Conservation (phyloP, 2,797 vertebrate genomes). For the Lerista edwardsae region DNA sequence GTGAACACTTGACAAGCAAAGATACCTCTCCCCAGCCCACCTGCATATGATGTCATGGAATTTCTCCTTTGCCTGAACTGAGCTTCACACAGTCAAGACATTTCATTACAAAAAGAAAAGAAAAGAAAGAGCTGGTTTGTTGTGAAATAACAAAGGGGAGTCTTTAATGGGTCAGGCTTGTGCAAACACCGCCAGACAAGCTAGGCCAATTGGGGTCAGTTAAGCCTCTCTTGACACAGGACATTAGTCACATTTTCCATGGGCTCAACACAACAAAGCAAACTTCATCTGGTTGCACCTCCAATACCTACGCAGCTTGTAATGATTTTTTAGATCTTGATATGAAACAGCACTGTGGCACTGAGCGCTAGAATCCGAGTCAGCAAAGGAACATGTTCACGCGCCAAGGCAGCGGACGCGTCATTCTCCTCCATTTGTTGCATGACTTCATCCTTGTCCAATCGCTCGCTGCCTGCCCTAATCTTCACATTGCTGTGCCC, state of each 20-base stretch:
- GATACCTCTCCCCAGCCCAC: conserved; percentile 66
- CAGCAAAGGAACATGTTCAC: conserved; percentile 15
- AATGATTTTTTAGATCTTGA: conserved; percentile 69
- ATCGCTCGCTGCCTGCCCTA: conserved; percentile 22
- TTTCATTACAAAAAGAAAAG: conserved; percentile 55
- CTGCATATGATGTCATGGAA: conserved; percentile 79
- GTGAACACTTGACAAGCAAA: conserved; percentile 45
- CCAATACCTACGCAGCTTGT: conserved; percentile 71
- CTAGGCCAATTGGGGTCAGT: conserved; percentile 70
- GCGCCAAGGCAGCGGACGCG: conserved; percentile 53
- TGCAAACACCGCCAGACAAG: conserved; percentile 72
- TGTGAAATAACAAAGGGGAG: conserved; percentile 76
- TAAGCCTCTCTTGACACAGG: conserved; percentile 64
- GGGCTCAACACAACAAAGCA: conserved; percentile 69
- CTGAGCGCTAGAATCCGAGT: conserved; percentile 38
- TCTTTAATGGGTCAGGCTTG: conserved; percentile 74
- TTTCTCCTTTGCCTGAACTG: conserved; percentile 66
- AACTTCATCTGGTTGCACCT: conserved; percentile 68
- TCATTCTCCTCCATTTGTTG: conserved; percentile 29
- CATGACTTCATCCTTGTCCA: conserved; percentile 52
- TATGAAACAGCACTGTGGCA: conserved; percentile 69
- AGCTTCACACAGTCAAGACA: conserved; percentile 69
- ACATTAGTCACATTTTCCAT: conserved; percentile 78
- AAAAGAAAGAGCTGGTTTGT: conserved; percentile 52
- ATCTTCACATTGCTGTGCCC: neutral